These are phyloP conservation scores for Gerris buenoi DNA, from an alignment of 1,140 invertebrate genomes.

Conservation along the genomic window DNA sequence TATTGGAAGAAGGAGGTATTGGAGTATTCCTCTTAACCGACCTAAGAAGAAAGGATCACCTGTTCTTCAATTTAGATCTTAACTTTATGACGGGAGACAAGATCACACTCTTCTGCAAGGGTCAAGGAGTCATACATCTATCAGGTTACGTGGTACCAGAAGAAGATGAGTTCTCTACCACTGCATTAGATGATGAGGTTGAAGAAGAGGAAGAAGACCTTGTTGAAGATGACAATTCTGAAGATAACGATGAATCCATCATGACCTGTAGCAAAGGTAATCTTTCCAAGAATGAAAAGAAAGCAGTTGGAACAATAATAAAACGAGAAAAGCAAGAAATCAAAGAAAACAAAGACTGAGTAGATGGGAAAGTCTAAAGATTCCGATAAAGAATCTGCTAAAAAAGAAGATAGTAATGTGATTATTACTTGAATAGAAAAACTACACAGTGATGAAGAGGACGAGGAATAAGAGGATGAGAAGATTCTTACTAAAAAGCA, in stretches of 20 bases:
- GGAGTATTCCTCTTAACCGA: slow-evolving; percentile 48
- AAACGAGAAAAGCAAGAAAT: too few relatives aligned
- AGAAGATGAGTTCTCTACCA: slow-evolving; percentile 26
- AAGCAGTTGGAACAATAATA: too few relatives aligned
- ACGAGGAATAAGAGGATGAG: slow-evolving; percentile 17
- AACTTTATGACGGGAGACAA: slow-evolving; percentile 51
- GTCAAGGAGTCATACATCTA: slow-evolving; percentile 55
- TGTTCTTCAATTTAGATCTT: slow-evolving; percentile 60
- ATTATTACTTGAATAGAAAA: slow-evolving; percentile 21
- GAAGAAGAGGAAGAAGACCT: slow-evolving; percentile 21
- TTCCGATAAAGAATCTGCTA: slow-evolving; percentile 16
- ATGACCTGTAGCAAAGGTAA: too few relatives aligned
- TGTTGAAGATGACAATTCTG: slow-evolving; percentile 16
- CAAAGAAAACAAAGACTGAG: too few relatives aligned
- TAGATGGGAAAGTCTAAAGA: too few relatives aligned
- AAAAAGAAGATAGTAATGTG: slow-evolving; percentile 27
- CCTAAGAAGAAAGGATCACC: slow-evolving; percentile 39
- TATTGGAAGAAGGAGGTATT: slow-evolving; percentile 53
- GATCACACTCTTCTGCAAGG: slow-evolving; percentile 41
- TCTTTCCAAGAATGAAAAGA: too few relatives aligned
- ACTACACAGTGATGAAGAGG: slow-evolving; percentile 15
- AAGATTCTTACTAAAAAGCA: slow-evolving; percentile 22
- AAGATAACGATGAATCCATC: too few relatives aligned
- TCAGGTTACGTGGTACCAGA: slow-evolving; percentile 44
- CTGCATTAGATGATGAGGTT: slow-evolving; percentile 27